Conservation (phyloP, 2,797 vertebrate species). For the Yasuhikotakia modesta region DNA sequence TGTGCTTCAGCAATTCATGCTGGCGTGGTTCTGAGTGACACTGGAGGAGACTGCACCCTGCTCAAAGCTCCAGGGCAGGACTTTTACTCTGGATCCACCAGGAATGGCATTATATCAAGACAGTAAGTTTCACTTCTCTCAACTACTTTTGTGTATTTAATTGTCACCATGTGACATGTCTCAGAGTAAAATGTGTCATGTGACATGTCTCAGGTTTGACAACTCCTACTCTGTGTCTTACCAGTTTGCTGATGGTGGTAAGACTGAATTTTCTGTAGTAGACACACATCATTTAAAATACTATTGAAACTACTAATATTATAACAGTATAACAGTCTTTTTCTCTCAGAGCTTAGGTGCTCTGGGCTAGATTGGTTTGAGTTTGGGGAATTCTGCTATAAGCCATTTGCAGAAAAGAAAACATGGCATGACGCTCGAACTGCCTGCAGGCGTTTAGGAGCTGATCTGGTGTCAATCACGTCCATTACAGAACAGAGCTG, state of each 20-base stretch:
- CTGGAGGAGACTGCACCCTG: constrained; percentile 78
- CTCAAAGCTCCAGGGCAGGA: constrained; percentile 70
- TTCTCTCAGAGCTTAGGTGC: constrained; percentile 75
- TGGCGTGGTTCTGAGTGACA: constrained; percentile 76
- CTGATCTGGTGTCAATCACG: constrained; percentile 75
- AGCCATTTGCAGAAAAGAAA: constrained; percentile 70
- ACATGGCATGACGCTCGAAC: constrained; percentile 70
- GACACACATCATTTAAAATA: no score
- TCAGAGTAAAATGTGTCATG: no score
- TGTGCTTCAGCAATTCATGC: constrained; percentile 81
- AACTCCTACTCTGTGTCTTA: constrained; percentile 71
- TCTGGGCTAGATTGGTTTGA: constrained; percentile 77
- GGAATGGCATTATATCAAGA: constrained; percentile 74
- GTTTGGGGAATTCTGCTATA: constrained; percentile 82
- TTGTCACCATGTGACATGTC: not conserved
- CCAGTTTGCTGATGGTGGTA: constrained; percentile 78
- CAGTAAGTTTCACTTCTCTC: constrained; percentile 66
- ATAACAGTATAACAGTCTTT: not conserved
- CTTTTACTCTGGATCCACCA: constrained; percentile 75
- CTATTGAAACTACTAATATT: not conserved
- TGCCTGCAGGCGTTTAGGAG: constrained; percentile 69
- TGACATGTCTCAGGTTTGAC: constrained; percentile 68
- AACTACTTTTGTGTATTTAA: not conserved
- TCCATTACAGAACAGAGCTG: constrained; percentile 80
- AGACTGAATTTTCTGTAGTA: constrained; percentile 41